Conservation (phyloP, 2,888 invertebrate species). For the Vanessa cardui region DNA sequence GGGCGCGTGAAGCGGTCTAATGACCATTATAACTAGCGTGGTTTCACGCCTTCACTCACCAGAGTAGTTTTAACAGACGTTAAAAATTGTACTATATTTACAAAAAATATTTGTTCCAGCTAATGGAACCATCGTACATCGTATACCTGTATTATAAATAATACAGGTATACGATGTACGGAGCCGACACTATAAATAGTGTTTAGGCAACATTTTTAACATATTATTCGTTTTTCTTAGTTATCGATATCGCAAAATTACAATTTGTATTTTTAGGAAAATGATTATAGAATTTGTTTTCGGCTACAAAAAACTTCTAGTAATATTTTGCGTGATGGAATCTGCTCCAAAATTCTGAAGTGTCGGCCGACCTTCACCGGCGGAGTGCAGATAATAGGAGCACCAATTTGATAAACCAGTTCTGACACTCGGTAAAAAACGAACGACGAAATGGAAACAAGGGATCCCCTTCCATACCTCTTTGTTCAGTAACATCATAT, state of each 20-base stretch:
- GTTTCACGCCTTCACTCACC: conserved; percentile 73
- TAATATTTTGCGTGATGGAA: conserved; percentile 80
- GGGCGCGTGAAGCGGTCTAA: conserved; percentile 68
- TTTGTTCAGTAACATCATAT: conserved; percentile 41
- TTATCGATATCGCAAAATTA: neutral
- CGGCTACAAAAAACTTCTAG: conserved; percentile 49
- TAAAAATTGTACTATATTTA: neutral
- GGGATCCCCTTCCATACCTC: conserved; percentile 61
- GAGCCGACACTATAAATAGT: too few relatives aligned
- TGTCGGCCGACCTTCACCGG: conserved; percentile 75
- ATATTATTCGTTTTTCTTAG: neutral
- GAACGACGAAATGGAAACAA: conserved; percentile 64
- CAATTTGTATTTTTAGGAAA: neutral
- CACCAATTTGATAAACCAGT: conserved; percentile 79
- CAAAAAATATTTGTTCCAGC: neutral
- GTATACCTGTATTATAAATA: neutral
- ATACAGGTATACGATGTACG: too few relatives aligned
- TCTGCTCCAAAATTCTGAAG: conserved; percentile 72
- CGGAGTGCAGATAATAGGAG: conserved; percentile 77
- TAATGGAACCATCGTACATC: conserved; percentile 8
- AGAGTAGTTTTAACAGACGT: conserved; percentile 20
- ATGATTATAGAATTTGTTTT: conserved; percentile 4
- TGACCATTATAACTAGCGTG: conserved; percentile 73
- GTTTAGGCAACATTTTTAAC: neutral
- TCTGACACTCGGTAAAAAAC: conserved; percentile 66